Conservation (phyloP, 2,797 vertebrate species). For the Acrocephalus scirpaceus region DNA sequence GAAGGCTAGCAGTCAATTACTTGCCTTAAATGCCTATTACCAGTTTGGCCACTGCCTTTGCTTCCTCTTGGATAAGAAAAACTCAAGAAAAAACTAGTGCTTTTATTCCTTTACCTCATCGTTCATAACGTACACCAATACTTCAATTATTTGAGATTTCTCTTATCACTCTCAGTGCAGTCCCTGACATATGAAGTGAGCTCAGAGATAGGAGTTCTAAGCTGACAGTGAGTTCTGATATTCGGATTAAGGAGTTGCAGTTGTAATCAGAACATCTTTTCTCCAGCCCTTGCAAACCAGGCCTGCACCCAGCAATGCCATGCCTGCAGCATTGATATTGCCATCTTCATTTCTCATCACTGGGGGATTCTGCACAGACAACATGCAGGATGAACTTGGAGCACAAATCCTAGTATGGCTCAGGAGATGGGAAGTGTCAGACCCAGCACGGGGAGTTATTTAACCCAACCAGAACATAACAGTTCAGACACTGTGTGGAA, state of each 20-base stretch:
- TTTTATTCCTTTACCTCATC: background rate
- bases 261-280: background rate
- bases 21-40: background rate
- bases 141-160: background rate
- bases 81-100: background rate
- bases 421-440: background rate
- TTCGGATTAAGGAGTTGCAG: background rate
- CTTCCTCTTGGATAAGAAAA: background rate
- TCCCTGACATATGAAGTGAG: background rate
- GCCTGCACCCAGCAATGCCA: background rate
- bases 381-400: background rate
- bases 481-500: background rate
- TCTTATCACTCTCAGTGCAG: background rate
- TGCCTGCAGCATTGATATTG: background rate
- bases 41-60: background rate
- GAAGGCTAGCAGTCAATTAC: constrained; percentile 11
- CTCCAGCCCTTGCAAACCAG: background rate
- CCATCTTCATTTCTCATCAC: background rate
- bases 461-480: rapidly evolving
- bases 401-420: no score
- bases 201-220: background rate
- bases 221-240: background rate
- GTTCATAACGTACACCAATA: background rate
- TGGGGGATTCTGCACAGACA: background rate
- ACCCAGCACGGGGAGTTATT: background rate